phyloP scores from a whole-genome alignment of 2,113 vertebrate genomes.

The Antechinus flavipes region DNA sequence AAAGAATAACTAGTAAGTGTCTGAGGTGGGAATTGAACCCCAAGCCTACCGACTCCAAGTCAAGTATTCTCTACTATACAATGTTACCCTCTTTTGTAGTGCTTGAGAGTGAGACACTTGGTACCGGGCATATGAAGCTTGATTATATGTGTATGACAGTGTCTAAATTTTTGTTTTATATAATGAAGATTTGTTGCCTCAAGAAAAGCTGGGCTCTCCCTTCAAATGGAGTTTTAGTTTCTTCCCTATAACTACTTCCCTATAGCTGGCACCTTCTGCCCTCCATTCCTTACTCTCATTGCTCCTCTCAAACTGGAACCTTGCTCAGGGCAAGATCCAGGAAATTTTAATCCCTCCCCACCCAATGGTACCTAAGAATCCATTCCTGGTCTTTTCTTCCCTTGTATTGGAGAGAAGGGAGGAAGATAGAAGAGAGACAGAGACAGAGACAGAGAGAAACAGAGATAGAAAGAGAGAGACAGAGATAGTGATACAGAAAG shows the following conservation, averaged over 20 bases:
- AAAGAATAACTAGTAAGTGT: neutral
- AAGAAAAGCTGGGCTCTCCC: neutral
- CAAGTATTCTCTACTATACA: neutral
- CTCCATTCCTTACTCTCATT: neutral
- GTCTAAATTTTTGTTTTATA: neutral
- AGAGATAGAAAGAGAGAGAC: neutral
- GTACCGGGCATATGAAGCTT: neutral
- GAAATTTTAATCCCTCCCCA: neutral
- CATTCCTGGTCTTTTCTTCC: neutral
- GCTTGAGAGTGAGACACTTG: neutral
- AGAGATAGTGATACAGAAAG: neutral
- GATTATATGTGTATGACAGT: neutral
- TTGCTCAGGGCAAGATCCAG: neutral
- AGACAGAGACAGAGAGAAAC: neutral
- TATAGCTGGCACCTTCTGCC: neutral
- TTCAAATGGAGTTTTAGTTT: neutral
- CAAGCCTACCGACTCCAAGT: neutral
- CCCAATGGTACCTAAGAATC: neutral
- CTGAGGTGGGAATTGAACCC: neutral
- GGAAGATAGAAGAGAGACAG: neutral
- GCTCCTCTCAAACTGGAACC: neutral
- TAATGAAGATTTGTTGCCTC: neutral
- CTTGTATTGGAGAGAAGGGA: neutral
- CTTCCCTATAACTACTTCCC: neutral
- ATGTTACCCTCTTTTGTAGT: neutral